Base-by-base conservation (phyloP, 2,888 invertebrate genomes). In the Scelioninae gen. 2 region DNA sequence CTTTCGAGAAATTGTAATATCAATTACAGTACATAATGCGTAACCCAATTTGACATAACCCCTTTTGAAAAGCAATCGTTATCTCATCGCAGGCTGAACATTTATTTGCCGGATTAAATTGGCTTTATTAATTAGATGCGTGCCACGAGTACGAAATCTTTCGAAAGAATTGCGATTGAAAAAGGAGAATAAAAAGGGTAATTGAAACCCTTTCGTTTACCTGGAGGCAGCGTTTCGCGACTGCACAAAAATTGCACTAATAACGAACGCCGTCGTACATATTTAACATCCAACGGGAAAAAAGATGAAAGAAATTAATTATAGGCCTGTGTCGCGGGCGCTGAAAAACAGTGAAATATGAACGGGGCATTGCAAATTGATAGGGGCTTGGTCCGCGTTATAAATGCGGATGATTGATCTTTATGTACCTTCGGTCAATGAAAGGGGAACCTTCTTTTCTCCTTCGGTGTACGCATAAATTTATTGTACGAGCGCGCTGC, bases 301-400 rank as follows among this genome's bases (percentile, higher is more conserved):
- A 39, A 9, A 15, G 4, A 15, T 37, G 25, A 60, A 48, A 48
- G 48, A 46, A 46, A 13, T 70, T 73, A 68, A 73, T 73, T 73
- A 68, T 52, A 67, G 39, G 10, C 15, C 41, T 45, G 5, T 31
- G 7, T 63, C 58, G 11, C 37, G 45, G 37, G 57, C 63, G 73
- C 50, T 73, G 50, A 63, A 73, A 64, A 68, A 73, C 58, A 39
- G 68, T 73, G 73, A 68, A 67, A 68, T 73, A 73, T 73, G 73
- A 73, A 73, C 68, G 73, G 68, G 43, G 57, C 61, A 25, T 13
- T 39, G 41, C 68, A 73, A 73, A 73, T 73, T 73, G 67, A 57
- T 73, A 60, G 67, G 61, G 67, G 72, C 67, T 65, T 48, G 72
- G 65, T 28, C 43, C 41, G 45, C 25, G 58, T 68, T 63, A 68